phyloP scores from a whole-genome alignment of 2,888 invertebrate species.

The Stramonita haemastoma region DNA sequence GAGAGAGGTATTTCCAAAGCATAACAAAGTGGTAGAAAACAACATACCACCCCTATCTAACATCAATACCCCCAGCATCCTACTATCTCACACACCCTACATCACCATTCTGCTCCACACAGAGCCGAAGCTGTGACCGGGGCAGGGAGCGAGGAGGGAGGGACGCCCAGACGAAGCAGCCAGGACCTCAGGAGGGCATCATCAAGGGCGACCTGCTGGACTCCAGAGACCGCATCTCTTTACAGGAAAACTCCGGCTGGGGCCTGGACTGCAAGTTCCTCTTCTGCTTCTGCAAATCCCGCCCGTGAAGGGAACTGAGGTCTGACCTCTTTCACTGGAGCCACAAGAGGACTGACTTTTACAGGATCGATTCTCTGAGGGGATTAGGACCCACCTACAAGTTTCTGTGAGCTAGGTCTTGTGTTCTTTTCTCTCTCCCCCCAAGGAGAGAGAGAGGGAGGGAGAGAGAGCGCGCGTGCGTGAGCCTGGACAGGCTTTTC shows the following conservation, averaged over 20 bases:
- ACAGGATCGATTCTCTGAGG: no score
- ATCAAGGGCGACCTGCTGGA: slow-evolving; percentile 79
- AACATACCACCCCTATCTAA: no score
- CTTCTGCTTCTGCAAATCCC: slow-evolving; percentile 69
- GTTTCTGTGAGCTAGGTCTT: neutral
- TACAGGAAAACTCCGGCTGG: slow-evolving; percentile 79
- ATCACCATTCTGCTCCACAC: neutral
- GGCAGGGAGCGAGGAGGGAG: neutral
- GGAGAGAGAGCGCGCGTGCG: no score
- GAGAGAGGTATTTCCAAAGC: no score
- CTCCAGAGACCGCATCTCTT: slow-evolving; percentile 80
- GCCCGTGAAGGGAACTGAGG: slow-evolving; percentile 58
- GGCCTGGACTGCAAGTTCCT: slow-evolving; percentile 78
- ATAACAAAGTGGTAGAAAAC: no score
- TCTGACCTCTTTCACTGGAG: slow-evolving; percentile 45
- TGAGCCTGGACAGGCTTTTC: no score
- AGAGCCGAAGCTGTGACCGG: slow-evolving; percentile 4
- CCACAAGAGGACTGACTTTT: neutral
- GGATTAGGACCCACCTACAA: neutral
- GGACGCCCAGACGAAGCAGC: slow-evolving; percentile 75
- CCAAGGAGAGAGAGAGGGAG: no score
- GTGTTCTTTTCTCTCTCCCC: no score
- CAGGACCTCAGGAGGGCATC: slow-evolving; percentile 77
- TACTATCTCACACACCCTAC: no score
- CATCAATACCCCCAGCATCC: neutral